Evolutionary conservation across 2,888 invertebrate species (phyloP), one percentile per base, ranked within the genome.

Genomic region (Chymomyza amoena): DNA sequence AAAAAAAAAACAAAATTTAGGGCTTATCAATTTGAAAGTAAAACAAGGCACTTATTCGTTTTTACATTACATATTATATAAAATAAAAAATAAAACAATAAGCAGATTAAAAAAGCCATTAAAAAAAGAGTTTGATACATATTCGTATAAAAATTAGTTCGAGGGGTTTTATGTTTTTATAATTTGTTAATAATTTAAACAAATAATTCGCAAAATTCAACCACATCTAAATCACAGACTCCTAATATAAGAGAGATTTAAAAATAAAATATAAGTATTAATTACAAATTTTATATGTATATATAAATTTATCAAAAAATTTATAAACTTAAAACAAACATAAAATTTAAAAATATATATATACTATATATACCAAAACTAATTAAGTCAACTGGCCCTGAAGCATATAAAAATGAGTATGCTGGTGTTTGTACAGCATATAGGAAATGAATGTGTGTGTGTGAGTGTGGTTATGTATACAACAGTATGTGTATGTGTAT

Each of bases 161-260:
- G 39, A 45, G 13, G 39, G 13, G 10, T 45, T 45, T 39, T 45
- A 13, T 9, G 6, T 36, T 36, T 36, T 36, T 9, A 36, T 36
- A 36, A 36, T 45, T 45, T 45, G 39, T 54, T 18, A 18, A 54
- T 54, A 54, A 18, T 54, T 54, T 54, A 54, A 54, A 54, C 54
- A 54, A 54, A 54, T 18, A 18, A 54, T 54, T 54, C 20, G 54
- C 54, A 76, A 79, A 85, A 77, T 79, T 90, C 86, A 90, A 90
- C 88, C 89, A 89, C 90, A 88, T 89, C 84, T 84, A 86, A 87
- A 89, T 89, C 90, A 89, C 89, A 90, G 89, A 84, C 86, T 88
- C 89, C 89, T 89, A 87, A 87, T 83, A 87, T 88, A 83, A 80
- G 78, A 88, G 76, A 82, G 88, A 78, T 76, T 64, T 82, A 50